phyloP scores from a whole-genome alignment of 2,113 vertebrate genomes.

The Amphiprion ocellaris region DNA sequence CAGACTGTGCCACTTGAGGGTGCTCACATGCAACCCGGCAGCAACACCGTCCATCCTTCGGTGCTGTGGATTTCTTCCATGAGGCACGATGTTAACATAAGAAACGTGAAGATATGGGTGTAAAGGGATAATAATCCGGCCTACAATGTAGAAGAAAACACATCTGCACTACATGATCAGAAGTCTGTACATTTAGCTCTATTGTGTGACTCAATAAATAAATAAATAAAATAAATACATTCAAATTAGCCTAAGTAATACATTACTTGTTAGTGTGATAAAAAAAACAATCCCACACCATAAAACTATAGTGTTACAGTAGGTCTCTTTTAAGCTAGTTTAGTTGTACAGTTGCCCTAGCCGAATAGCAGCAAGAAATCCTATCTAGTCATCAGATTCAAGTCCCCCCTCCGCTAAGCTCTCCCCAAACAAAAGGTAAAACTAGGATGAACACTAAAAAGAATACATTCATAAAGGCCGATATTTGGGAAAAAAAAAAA shows the following conservation, averaged over 20 bases:
- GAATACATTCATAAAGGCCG: conserved; percentile 44
- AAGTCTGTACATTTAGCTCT: conserved; percentile 16
- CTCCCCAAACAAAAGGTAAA: conserved; percentile 9
- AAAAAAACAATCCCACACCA: conserved; percentile 26
- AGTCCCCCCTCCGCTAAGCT: conserved; percentile 12
- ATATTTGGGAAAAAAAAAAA: conserved; percentile 14
- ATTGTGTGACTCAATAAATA: conserved; percentile 38
- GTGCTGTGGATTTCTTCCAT: conserved; percentile 17
- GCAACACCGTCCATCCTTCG: not conserved
- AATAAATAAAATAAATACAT: conserved; percentile 71
- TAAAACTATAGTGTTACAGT: conserved; percentile 21
- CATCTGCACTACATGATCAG: conserved; percentile 10
- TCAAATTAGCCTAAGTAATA: conserved; percentile 56
- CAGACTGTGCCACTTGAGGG: conserved; percentile 56
- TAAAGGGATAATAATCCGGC: conserved; percentile 20
- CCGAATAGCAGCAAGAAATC: conserved; percentile 68
- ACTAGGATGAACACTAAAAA: conserved; percentile 18
- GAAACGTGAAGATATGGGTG: conserved; percentile 25
- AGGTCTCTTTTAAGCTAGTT: conserved; percentile 45
- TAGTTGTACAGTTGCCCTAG: conserved; percentile 37
- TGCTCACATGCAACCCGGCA: conserved; percentile 23
- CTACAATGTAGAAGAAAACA: conserved; percentile 1
- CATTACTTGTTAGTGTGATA: conserved; percentile 41
- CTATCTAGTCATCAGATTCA: conserved; percentile 28
- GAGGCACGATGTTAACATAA: conserved; percentile 70